These are phyloP conservation scores for Camelus bactrianus DNA, from an alignment of 2,113 vertebrate species.

Conservation along the genomic window DNA sequence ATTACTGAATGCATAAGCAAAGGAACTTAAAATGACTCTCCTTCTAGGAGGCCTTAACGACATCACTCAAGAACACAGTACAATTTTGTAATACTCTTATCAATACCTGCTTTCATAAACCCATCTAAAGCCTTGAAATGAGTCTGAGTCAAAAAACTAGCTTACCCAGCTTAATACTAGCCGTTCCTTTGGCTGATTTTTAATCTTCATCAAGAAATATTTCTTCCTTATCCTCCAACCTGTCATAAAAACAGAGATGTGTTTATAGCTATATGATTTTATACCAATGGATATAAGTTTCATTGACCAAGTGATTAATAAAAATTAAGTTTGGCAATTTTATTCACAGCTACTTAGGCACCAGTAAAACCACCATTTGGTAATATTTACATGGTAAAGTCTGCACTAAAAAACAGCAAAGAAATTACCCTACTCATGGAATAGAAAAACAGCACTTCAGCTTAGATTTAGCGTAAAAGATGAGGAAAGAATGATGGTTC, in stretches of 20 bases:
- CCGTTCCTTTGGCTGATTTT: constrained; percentile 96
- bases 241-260: constrained; percentile 78
- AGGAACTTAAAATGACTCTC: background rate
- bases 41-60: background rate
- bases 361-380: background rate
- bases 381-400: background rate
- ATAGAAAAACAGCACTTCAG: background rate
- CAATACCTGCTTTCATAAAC: background rate
- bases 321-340: constrained; percentile 17
- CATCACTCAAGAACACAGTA: background rate
- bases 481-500: background rate
- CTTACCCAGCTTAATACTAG: constrained; percentile 97
- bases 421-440: background rate
- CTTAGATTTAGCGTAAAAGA: constrained; percentile 33
- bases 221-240: constrained; percentile 99
- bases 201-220: constrained; percentile 97
- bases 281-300: background rate
- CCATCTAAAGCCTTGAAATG: background rate
- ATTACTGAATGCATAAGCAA: constrained; percentile 28
- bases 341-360: background rate
- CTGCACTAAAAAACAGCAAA: background rate
- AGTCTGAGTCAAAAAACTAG: constrained; percentile 55
- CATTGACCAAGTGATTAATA: constrained; percentile 9
- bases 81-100: background rate
- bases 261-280: constrained; percentile 26